A percentile compares a stretch with the other conserved stretches of the same genome.
phyloP scores from a whole-genome alignment of 2,113 vertebrate genomes.

The Cephalopterus ornatus region DNA sequence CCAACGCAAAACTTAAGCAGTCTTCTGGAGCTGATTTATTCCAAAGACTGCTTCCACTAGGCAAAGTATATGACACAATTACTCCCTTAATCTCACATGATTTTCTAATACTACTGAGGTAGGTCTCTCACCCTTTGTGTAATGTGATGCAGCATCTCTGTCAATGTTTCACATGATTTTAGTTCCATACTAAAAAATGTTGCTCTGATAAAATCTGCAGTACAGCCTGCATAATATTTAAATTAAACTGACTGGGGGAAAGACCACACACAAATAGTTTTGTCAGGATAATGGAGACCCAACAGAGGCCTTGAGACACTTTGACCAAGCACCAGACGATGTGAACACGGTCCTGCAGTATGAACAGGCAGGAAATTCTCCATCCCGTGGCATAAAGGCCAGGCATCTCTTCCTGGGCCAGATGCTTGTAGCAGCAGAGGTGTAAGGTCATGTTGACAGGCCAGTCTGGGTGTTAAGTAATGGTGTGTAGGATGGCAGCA shows the following conservation, averaged over 20 bases:
- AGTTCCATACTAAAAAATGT: background rate
- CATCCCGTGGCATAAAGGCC: background rate
- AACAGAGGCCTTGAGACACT: background rate
- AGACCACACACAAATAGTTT: background rate
- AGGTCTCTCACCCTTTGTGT: background rate
- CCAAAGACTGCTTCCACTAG: background rate
- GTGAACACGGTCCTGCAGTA: background rate
- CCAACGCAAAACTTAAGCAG: background rate
- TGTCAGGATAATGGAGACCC: background rate
- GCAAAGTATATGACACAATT: background rate
- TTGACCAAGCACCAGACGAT: background rate
- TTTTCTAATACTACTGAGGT: background rate
- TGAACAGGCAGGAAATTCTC: fast-evolving
- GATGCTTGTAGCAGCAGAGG: background rate
- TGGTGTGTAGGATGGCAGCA: background rate
- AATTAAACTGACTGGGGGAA: background rate
- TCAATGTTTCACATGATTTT: background rate
- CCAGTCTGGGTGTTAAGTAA: background rate
- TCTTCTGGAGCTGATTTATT: background rate
- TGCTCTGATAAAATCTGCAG: background rate
- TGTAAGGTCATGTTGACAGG: background rate
- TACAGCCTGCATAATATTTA: background rate
- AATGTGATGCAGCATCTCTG: background rate
- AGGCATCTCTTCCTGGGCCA: background rate
- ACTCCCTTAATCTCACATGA: background rate